A percentile compares a stretch with the other conserved stretches of the same genome.
phyloP scores from a whole-genome alignment of 1,140 invertebrate genomes.

The Trichonephila clavata region DNA sequence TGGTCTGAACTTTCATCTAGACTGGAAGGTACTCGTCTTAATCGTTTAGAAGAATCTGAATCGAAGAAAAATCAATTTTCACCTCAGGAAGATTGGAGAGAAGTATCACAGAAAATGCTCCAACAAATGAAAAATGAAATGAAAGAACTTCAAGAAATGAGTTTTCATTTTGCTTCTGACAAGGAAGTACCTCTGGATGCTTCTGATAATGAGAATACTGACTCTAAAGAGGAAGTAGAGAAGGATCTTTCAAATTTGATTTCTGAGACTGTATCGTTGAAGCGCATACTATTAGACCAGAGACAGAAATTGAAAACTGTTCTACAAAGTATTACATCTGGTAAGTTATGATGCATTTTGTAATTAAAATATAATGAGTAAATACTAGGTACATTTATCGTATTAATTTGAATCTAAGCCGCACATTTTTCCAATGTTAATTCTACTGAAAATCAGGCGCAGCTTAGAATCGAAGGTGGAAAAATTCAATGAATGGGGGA shows the following conservation, averaged over 20 bases:
- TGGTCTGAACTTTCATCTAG: neutral
- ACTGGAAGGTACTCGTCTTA: neutral
- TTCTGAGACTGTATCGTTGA: constrained; percentile 20
- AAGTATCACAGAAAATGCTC: constrained; percentile 61
- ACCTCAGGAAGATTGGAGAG: constrained; percentile 17
- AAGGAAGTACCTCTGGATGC: neutral
- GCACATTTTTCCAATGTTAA: too few relatives aligned
- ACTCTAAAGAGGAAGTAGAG: constrained; percentile 30
- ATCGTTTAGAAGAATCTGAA: neutral
- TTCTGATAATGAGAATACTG: neutral
- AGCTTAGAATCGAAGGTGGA: too few relatives aligned
- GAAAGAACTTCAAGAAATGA: constrained; percentile 58
- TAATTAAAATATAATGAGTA: too few relatives aligned
- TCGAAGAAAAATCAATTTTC: neutral
- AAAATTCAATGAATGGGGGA: too few relatives aligned
- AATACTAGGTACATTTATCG: too few relatives aligned
- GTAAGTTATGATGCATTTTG: neutral
- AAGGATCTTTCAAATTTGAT: constrained; percentile 8
- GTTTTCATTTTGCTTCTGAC: neutral
- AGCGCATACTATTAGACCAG: constrained; percentile 43
- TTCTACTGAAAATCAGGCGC: too few relatives aligned
- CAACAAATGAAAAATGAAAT: constrained; percentile 67
- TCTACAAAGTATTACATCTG: neutral
- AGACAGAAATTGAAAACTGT: constrained; percentile 3
- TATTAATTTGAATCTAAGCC: too few relatives aligned